Evolutionary conservation across 2,797 vertebrate species (phyloP).

Genomic region (Podarcis siculus): DNA sequence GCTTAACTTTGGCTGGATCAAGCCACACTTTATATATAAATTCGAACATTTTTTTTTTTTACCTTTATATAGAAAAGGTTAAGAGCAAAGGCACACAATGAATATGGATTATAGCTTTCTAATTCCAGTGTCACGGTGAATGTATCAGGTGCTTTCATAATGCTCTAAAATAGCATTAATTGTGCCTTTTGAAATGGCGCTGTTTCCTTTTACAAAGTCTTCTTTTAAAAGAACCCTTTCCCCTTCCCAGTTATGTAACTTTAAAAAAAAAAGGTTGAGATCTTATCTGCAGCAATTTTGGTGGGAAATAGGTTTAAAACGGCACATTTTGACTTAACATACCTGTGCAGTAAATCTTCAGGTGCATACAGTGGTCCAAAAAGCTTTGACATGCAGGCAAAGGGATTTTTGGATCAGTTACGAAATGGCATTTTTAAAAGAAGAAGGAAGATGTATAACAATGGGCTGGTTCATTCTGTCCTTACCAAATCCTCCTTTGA

Average conservation of each 20-base stretch:
- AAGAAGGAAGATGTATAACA: constrained; percentile 28
- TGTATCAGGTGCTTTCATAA: constrained; percentile 27
- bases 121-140: constrained; percentile 58
- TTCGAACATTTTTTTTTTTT: background rate
- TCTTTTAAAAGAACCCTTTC: constrained; percentile 39
- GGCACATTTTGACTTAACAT: background rate
- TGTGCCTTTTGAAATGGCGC: constrained; percentile 57
- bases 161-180: constrained; percentile 45
- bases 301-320: constrained; percentile 14
- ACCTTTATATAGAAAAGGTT: too few species aligned
- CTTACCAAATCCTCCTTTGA: constrained; percentile 15
- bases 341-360: constrained; percentile 45
- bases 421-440: constrained; percentile 33
- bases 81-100: background rate
- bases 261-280: constrained; percentile 51
- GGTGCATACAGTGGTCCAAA: background rate
- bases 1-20: background rate
- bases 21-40: background rate
- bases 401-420: constrained; percentile 27
- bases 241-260: constrained; percentile 39
- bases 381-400: constrained; percentile 30
- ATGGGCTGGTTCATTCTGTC: constrained; percentile 4
- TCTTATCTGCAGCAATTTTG: constrained; percentile 31
- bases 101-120: constrained; percentile 31
- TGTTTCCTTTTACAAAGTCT: constrained; percentile 50